A percentile compares a stretch with the other conserved stretches of the same genome.
These are phyloP conservation scores for Morinoia aosen DNA, from an alignment of 2,888 invertebrate genomes.

Conservation along the genomic window DNA sequence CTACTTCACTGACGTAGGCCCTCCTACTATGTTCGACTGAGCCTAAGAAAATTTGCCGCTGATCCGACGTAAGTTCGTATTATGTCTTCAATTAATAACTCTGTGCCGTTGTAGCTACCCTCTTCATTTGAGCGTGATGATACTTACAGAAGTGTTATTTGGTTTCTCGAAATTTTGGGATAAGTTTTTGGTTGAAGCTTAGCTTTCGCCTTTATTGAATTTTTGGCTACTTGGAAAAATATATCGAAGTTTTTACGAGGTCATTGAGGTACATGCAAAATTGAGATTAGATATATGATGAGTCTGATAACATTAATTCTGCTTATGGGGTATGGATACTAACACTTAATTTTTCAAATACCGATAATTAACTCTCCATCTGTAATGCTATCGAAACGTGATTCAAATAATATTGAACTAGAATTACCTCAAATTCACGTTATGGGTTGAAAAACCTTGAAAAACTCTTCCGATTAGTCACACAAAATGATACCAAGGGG, in stretches of 20 bases:
- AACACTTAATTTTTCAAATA: background rate
- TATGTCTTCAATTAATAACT: background rate
- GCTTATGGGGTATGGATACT: background rate
- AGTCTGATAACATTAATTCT: background rate
- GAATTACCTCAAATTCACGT: background rate
- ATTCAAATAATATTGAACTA: background rate
- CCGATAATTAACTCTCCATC: background rate
- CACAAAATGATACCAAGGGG: background rate
- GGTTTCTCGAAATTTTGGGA: background rate
- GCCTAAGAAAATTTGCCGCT: background rate
- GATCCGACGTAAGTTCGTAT: background rate
- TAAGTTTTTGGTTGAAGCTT: background rate
- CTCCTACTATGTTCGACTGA: background rate
- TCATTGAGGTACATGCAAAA: background rate
- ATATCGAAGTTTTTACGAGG: background rate
- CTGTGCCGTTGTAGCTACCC: background rate
- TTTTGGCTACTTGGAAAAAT: background rate
- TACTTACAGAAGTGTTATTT: background rate
- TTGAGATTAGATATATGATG: background rate
- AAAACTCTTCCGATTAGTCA: background rate
- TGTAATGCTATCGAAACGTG: background rate
- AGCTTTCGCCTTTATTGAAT: background rate
- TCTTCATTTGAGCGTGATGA: background rate
- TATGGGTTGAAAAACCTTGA: background rate
- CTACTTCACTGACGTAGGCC: slow-evolving; percentile 7